phyloP scores from a whole-genome alignment of 35 echinoderm and acorn worm species.

The Apostichopus parvimensis region DNA sequence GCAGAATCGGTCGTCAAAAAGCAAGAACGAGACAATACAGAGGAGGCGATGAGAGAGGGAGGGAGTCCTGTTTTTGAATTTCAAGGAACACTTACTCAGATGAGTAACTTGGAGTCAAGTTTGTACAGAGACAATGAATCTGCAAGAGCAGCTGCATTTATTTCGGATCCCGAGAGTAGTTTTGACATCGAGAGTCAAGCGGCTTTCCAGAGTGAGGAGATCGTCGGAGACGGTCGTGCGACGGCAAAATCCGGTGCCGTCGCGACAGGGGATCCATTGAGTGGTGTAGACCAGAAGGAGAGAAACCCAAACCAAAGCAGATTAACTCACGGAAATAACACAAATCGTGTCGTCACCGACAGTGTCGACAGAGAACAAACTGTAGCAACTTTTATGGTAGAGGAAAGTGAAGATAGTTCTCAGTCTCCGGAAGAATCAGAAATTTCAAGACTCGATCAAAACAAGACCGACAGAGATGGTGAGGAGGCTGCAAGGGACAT shows the following conservation, averaged over 20 bases:
- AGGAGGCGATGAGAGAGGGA: not conserved
- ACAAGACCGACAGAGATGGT: not conserved
- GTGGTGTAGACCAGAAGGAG: not conserved
- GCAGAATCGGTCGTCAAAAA: not conserved
- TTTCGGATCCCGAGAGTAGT: not conserved
- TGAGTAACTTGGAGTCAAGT: not conserved
- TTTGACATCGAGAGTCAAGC: not conserved
- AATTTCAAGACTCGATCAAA: not conserved
- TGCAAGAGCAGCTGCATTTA: not conserved
- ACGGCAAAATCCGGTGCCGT: not conserved
- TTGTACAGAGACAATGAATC: not conserved
- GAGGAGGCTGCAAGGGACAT: not conserved
- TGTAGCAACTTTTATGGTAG: not conserved
- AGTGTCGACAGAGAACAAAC: not conserved
- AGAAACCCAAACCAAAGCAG: not conserved
- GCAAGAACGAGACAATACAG: not conserved
- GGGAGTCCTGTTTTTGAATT: conserved; percentile 15
- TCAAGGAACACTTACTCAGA: not conserved
- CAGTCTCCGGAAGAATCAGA: not conserved
- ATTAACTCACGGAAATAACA: not conserved
- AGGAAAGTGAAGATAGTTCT: not conserved
- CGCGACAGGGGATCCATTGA: not conserved
- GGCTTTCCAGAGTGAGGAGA: not conserved
- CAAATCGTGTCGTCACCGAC: not conserved
- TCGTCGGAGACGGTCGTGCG: too few species aligned